Evolutionary conservation across 2,797 vertebrate species (phyloP).

Genomic region (Salmo trutta): DNA sequence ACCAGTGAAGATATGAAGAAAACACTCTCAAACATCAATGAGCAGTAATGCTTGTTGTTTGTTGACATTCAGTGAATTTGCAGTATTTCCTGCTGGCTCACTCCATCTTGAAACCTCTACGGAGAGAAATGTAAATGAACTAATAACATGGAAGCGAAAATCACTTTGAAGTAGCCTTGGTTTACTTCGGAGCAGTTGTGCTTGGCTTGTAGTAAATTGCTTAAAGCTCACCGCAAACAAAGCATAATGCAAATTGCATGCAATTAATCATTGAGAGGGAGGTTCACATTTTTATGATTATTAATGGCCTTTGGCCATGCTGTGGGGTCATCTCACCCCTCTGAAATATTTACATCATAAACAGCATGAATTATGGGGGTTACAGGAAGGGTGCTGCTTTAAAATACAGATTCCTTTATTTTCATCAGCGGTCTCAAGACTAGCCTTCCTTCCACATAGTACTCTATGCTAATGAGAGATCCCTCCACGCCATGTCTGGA

Average conservation of each 20-base stretch:
- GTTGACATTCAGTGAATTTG: slow-evolving; percentile 17
- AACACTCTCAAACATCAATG: not conserved
- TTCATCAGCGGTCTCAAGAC: slow-evolving; percentile 54
- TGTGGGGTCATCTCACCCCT: slow-evolving; percentile 70
- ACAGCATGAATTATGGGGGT: slow-evolving; percentile 74
- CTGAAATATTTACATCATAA: slow-evolving; percentile 76
- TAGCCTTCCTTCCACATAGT: slow-evolving; percentile 41
- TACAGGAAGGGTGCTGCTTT: slow-evolving; percentile 63
- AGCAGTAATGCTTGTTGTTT: slow-evolving; percentile 13
- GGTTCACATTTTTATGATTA: slow-evolving; percentile 72
- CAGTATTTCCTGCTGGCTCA: slow-evolving; percentile 3
- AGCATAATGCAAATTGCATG: slow-evolving; percentile 71
- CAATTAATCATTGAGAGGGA: slow-evolving; percentile 69
- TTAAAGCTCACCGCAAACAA: slow-evolving; percentile 69
- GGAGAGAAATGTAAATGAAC: slow-evolving; percentile 28
- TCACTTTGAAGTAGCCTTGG: slow-evolving; percentile 65
- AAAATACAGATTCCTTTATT: slow-evolving; percentile 66
- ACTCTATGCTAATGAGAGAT: slow-evolving; percentile 54
- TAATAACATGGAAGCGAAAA: slow-evolving; percentile 32
- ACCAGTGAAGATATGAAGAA: not conserved
- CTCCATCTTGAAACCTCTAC: slow-evolving; percentile 21
- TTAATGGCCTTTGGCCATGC: slow-evolving; percentile 73
- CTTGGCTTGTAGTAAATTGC: slow-evolving; percentile 58
- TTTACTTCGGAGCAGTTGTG: slow-evolving; percentile 54
- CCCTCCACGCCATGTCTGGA: slow-evolving; percentile 56